Percentiles rank a stretch among this genome's conserved stretches.
Evolutionary conservation across 2,888 invertebrate genomes (phyloP).

Genomic region (Athetis lepigone): DNA sequence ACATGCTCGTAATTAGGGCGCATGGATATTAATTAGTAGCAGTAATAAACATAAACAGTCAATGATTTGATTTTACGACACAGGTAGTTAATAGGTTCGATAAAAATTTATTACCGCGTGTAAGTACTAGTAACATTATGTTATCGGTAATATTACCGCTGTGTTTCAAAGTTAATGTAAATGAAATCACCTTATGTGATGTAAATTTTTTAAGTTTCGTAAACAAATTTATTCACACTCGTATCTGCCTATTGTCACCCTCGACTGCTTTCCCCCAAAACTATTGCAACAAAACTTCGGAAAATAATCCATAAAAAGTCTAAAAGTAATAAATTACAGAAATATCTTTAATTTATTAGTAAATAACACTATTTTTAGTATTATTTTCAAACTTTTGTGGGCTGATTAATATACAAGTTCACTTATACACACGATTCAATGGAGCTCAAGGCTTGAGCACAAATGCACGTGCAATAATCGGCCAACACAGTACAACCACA

Average conservation of each 20-base stretch:
- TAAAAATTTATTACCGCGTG: conserved; percentile 23
- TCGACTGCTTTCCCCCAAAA: too few relatives aligned
- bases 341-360: too few relatives aligned
- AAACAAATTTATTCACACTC: too few relatives aligned
- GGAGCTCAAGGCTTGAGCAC: conserved; percentile 2
- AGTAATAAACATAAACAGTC: conserved; percentile 29
- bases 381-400: too few relatives aligned
- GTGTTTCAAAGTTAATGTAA: background rate
- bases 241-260: too few relatives aligned
- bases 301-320: too few relatives aligned
- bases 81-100: conserved; percentile 21
- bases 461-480: conserved; percentile 28
- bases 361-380: too few relatives aligned
- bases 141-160: conserved; percentile 4
- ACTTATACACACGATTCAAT: conserved; percentile 4
- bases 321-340: too few relatives aligned
- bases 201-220: too few relatives aligned
- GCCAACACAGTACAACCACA: conserved; percentile 14
- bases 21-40: conserved; percentile 27
- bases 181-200: background rate
- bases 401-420: too few relatives aligned
- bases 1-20: conserved; percentile 17
- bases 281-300: too few relatives aligned
- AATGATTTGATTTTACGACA: conserved; percentile 30
- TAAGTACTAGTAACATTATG: background rate